Base-by-base conservation (phyloP, 92 coral and sea anemone genomes). In the Hydrozoanthus gracilis region DNA sequence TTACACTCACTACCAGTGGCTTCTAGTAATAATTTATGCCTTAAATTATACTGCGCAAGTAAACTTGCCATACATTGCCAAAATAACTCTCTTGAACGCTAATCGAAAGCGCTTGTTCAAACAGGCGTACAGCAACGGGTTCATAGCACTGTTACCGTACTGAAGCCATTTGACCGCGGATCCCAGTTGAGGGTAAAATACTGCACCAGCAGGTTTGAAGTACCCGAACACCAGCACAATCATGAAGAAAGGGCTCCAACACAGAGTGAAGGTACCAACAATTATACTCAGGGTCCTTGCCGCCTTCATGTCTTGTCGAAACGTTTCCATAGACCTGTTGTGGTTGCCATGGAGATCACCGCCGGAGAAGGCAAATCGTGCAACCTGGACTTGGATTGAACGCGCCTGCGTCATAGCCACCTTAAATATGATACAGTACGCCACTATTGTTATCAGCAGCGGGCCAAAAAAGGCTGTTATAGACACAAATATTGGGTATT, bases 201-300 rank as follows among this genome's bases (percentile, higher is more conserved):
- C 16, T n/a, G 71, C 12, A 14, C 7, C 15, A 13, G 87, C 35
- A 8, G 91, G 71, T 0, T 65, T 79, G 71, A 72, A 77, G 84
- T 91, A 93, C 27, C 73, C 78, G 11, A 44, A 49, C 13, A 88
- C 20, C 50, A 93, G 56, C 8, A 82, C 51, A 15, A 88, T 71
- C 47, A 91, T 90, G 76, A 95, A 91, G 73, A 86, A 88, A 8
- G 98, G 98, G 8, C 96, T 91, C 90, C 95, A 95, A 64, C 95
- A 91, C 44, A 89, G 45, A 0, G 94, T 84, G 61, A 88, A 95
- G 1, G 92, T 90, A 8, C 98, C 98, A 7, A 95, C 90, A 6
- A 95, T 91, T 8, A 95, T 93, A 61, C 94, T 94, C 15, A 95
- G 88, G 48, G 98, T 95, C 44, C 95, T 95, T 2, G 95, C 93